Base-by-base conservation (phyloP, 2,888 invertebrate species). In the Ormyrus thymus region DNA sequence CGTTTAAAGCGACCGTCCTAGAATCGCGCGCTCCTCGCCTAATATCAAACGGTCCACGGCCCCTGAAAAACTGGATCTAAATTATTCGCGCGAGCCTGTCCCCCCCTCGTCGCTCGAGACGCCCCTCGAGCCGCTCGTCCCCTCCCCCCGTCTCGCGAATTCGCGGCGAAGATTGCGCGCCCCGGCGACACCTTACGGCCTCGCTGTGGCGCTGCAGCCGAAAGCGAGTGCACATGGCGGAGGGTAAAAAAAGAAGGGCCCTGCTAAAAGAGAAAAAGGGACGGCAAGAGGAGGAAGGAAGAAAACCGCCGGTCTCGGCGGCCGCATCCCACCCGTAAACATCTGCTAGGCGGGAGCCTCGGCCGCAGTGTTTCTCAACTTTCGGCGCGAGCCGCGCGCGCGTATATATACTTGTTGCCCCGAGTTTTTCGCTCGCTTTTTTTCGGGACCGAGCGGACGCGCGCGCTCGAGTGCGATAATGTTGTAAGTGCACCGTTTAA, bases 321-420 rank as follows among this genome's bases (percentile, higher is more conserved):
- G 53, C 7, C 62, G 45, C 62, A 7, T 6, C 48, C 53, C 56
- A 79, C 74, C 82, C 83, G 85, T 86, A 88, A 89, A 89, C 89
- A 89, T 89, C 89, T 89, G 89, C 89, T 85, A 86, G 86, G 85
- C 87, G 86, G 85, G 85, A 83, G 84, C 48, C 83, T 87, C 87
- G 84, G 78, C 78, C 29, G 29, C 83, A 73, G 76, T 66, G 76
- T 11, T 50, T 65, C 77, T 80, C 80, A 80, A 76, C 76, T 51
- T 53, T 7, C 29, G 2, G 2, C 11, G 43, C 10, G 43, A 1
- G 7, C 15, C 7, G 13, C 2, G 0, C 15, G n/a, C n/a, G 8
- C 45, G 55, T 29, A 29, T 29, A 29, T 29, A 29, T 29, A 29
- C 29, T 29, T 29, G 29, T 29, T 29, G 29, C 29, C 29, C 29